Base-by-base conservation (phyloP, 2,888 invertebrate species). In the Euzetes globulus region DNA sequence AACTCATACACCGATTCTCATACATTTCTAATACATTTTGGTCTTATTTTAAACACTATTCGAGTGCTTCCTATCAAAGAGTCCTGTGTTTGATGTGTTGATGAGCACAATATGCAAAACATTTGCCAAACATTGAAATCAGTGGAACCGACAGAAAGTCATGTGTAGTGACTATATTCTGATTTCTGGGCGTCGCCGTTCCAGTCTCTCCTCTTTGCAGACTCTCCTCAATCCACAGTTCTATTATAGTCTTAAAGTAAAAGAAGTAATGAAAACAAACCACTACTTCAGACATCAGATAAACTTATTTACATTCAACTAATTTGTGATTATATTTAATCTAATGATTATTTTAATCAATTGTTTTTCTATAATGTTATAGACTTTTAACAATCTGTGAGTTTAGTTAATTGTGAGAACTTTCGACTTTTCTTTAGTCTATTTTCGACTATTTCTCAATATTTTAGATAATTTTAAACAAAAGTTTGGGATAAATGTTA, bases 321-420 rank as follows among this genome's bases (percentile, higher is more conserved):
- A 29, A 65, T 37, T 37, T 37, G 6, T 65, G 29, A 29, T 60
- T 17, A 17, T 17, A 13, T 29, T 29, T 3, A 65, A 65, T 41
- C 37, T 19, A 33, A 41, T 41, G 65, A 33, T 65, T 19, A 41
- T 65, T 65, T 25, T 65, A 37, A 65, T 65, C 65, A 65, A 65
- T 15, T 65, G 65, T 65, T 65, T 65, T 29, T 33, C 33, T 65
- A 60, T 29, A 41, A n/a, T 65, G n/a, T 65, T 41, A 13, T n/a
- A 17, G 5, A 33, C 15, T 19, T 65, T 37, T 37, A 37, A 65
- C 19, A 37, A 52, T 52, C n/a, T 52, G 19, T 37, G 65, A 11
- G n/a, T 41, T 65, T 33, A 37, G 65, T 37, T 65, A 65, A 65
- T 65, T 65, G 65, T 65, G 65, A n/a, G 65, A 65, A 65, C 11